phyloP scores from a whole-genome alignment of 2,113 vertebrate genomes.

The Taurulus bubalis region DNA sequence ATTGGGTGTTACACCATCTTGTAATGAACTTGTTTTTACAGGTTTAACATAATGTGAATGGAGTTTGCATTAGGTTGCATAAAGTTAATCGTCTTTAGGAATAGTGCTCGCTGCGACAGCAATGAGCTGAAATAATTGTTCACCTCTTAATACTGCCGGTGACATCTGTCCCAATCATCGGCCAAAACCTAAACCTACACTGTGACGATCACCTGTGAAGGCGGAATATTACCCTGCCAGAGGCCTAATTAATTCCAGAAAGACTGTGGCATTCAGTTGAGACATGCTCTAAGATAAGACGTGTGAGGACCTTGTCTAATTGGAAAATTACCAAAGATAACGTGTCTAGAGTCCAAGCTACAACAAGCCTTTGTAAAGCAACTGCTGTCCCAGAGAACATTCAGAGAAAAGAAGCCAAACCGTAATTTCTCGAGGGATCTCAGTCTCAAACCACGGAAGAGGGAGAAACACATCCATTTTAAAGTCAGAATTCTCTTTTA shows the following conservation, averaged over 20 bases:
- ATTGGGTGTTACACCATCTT: not conserved
- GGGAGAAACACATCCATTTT: constrained; percentile 30
- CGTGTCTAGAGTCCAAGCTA: constrained; percentile 57
- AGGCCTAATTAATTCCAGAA: constrained; percentile 55
- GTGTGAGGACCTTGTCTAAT: constrained; percentile 64
- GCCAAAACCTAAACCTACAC: constrained; percentile 13
- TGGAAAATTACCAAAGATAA: constrained; percentile 74
- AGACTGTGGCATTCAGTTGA: constrained; percentile 57
- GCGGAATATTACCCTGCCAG: constrained; percentile 37
- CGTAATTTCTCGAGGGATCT: constrained; percentile 29
- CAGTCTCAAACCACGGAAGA: constrained; percentile 46
- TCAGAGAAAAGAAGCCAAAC: constrained; percentile 44
- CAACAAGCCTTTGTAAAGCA: constrained; percentile 58
- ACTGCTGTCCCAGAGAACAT: constrained; percentile 42
- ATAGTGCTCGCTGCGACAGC: not conserved
- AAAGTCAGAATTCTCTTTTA: constrained; percentile 34
- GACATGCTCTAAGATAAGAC: constrained; percentile 63
- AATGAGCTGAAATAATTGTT: constrained; percentile 14
- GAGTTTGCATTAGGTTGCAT: not conserved
- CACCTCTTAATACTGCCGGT: not conserved
- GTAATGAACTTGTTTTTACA: not conserved
- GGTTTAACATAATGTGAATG: not conserved
- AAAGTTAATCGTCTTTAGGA: not conserved
- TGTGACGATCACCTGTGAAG: constrained; percentile 19
- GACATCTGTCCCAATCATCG: constrained; percentile 22